These are phyloP conservation scores for Chunga burmeisteri DNA, from an alignment of 2,113 vertebrate genomes.

Conservation along the genomic window DNA sequence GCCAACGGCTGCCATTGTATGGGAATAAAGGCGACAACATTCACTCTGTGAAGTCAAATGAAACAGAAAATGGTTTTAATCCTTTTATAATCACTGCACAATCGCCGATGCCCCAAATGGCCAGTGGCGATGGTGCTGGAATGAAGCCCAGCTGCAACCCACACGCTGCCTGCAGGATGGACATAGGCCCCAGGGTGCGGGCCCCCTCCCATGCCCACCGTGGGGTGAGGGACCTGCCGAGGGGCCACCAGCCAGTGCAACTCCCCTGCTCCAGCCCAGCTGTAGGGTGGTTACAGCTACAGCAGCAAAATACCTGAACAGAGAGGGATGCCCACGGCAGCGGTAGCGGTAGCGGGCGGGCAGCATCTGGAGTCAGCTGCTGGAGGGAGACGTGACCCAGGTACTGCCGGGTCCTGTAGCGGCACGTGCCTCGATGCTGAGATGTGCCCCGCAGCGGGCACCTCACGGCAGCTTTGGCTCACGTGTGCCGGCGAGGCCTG, in stretches of 20 bases:
- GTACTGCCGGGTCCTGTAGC: rapidly evolving
- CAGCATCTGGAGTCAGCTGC: not conserved
- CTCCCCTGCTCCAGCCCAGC: not conserved
- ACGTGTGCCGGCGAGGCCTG: rapidly evolving
- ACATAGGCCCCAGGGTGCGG: rapidly evolving
- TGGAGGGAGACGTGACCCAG: rapidly evolving
- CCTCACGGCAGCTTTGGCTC: not conserved
- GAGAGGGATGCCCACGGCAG: not conserved
- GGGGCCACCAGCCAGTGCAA: rapidly evolving
- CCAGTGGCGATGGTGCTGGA: not conserved
- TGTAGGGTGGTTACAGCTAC: rapidly evolving
- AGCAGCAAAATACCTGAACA: not conserved
- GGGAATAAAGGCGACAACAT: conserved; percentile 63
- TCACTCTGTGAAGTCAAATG: conserved; percentile 52
- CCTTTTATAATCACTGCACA: conserved; percentile 20
- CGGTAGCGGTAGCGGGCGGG: rapidly evolving
- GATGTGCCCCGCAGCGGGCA: rapidly evolving
- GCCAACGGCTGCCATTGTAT: conserved; percentile 44
- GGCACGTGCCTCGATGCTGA: rapidly evolving
- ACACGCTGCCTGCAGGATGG: rapidly evolving
- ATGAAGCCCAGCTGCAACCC: rapidly evolving
- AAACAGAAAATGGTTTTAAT: conserved; percentile 74
- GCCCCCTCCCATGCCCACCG: not conserved
- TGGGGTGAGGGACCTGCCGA: not conserved
- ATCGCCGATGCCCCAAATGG: not conserved